Evolutionary conservation across 2,113 vertebrate species (phyloP).

Genomic region (Himantopus leucocephalus): DNA sequence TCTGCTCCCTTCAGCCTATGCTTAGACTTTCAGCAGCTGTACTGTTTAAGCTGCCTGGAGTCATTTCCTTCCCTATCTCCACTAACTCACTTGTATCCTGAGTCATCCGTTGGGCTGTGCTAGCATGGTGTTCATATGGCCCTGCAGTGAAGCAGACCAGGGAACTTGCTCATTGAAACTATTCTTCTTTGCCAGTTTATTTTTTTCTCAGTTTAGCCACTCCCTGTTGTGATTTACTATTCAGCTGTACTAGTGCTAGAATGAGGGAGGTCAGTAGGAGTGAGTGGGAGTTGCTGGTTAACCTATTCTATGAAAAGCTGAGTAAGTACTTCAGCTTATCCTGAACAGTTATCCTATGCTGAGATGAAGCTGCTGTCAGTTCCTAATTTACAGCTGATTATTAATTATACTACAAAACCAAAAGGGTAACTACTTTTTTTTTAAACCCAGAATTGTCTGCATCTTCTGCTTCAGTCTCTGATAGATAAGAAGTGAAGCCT

Average conservation of each 20-base stretch:
- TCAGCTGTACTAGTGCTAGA: background rate
- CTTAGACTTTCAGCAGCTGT: background rate
- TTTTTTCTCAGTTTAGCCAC: background rate
- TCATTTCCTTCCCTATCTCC: background rate
- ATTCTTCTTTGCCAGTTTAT: background rate
- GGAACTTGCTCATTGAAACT: background rate
- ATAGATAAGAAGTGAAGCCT: too few relatives aligned
- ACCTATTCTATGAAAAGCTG: background rate
- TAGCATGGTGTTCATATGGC: background rate
- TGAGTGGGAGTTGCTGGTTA: background rate
- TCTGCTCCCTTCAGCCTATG: background rate
- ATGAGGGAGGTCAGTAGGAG: background rate
- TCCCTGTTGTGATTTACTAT: background rate
- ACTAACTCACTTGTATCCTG: background rate
- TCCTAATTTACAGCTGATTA: background rate
- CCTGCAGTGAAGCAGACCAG: background rate
- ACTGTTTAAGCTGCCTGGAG: background rate
- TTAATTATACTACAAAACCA: background rate
- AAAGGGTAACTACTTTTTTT: background rate
- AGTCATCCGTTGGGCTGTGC: background rate
- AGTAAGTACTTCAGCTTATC: slow-evolving; percentile 17
- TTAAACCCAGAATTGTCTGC: background rate
- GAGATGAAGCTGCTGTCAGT: background rate
- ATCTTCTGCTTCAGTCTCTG: background rate
- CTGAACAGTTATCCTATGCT: background rate